phyloP scores from a whole-genome alignment of 2,113 vertebrate genomes.

The Australoheros scitulus region DNA sequence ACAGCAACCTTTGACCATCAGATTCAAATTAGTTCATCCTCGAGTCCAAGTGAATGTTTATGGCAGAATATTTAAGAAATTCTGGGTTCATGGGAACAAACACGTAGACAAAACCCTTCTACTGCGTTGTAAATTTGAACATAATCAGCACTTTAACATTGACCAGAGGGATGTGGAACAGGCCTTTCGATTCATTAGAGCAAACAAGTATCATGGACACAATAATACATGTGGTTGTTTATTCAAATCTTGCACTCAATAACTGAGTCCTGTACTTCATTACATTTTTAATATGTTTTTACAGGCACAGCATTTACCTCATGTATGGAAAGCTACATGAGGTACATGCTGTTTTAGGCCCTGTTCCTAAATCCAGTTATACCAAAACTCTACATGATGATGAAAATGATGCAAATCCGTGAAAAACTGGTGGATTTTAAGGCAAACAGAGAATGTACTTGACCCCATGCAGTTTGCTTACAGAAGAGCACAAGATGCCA shows the following conservation, averaged over 20 bases:
- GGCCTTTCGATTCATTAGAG: not conserved
- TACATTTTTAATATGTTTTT: not conserved
- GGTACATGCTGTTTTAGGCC: not conserved
- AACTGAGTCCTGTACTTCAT: not conserved
- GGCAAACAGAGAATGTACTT: not conserved
- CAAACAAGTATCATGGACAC: not conserved
- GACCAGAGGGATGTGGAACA: not conserved
- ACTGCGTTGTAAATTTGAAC: not conserved
- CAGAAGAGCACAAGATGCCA: not conserved
- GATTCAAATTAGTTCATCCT: not conserved
- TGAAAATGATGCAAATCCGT: not conserved
- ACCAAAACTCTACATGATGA: not conserved
- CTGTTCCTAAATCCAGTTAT: not conserved
- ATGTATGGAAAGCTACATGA: not conserved
- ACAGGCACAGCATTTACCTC: not conserved
- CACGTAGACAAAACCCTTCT: not conserved
- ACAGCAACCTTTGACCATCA: not conserved
- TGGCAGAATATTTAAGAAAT: not conserved
- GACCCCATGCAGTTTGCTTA: not conserved
- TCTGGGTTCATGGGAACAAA: not conserved
- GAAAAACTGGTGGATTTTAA: not conserved
- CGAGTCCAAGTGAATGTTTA: not conserved
- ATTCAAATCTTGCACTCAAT: not conserved
- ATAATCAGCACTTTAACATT: not conserved
- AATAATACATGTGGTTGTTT: not conserved